Evolutionary conservation across 2,113 vertebrate genomes (phyloP), one percentile per base, ranked within the genome.

Genomic region (Takifugu flavidus): DNA sequence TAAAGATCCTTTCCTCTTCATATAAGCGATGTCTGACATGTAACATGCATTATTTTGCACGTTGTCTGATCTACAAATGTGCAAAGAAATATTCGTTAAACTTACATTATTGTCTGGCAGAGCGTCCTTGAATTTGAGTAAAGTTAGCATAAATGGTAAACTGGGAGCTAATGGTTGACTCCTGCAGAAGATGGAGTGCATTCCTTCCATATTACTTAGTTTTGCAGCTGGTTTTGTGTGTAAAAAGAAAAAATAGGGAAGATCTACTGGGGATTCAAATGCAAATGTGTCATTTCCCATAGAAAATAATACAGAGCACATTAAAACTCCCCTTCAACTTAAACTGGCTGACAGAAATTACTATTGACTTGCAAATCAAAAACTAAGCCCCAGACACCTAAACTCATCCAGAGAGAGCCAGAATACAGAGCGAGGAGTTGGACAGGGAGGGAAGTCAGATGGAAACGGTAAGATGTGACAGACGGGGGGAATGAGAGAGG

Each of bases 311-410:
- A 79, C 65, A 39, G 70, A 56, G 63, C 49, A 70, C 76, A 78
- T 78, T 80, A 79, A 84, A 84, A 84, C 81, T 76, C 81, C 82
- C 62, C 76, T 62, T 79, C 73, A 70, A 77, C 63, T 78, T 68
- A 74, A 80, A 87, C 62, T 76, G 62, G 53, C 67, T 59, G 77
- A 82, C 63, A 80, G 66, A 75, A 82, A 78, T 67, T 5, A 75
- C 81, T 71, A 75, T 86, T 80, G 86, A 88, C 83, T 86, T 84
- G 82, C 83, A 86, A 86, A 86, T 88, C 72, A 75, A 82, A 83
- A 79, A 59, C 55, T 66, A 82, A 82, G 56, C 74, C 75, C 75
- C 54, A 74, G 77, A 79, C 68, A 49, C 75, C 62, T 74, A 72
- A 66, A 75, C 64, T 77, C 49, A 63, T 77, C 78, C 67, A 78